These are phyloP conservation scores for Perca flavescens DNA, from an alignment of 2,113 vertebrate species.

Conservation along the genomic window DNA sequence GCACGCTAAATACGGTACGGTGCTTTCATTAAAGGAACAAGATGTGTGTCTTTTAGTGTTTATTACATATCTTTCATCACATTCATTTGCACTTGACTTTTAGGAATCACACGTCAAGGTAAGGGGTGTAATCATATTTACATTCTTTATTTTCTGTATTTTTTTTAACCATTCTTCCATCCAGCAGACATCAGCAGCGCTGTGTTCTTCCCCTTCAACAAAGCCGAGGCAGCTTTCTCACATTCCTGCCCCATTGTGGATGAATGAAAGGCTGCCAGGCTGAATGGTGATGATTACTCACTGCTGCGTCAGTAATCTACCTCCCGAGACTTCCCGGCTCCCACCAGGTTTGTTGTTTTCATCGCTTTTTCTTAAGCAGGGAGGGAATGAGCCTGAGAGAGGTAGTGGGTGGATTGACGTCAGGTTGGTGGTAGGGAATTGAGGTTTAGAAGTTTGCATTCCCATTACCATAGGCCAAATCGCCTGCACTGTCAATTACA, in stretches of 20 bases:
- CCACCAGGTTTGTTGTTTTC: slow-evolving; percentile 19
- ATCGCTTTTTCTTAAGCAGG: slow-evolving; percentile 1
- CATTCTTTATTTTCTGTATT: background rate
- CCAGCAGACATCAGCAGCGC: background rate
- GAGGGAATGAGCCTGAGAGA: background rate
- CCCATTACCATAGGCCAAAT: slow-evolving; percentile 21
- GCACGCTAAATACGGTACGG: too few relatives aligned
- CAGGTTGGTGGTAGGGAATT: background rate
- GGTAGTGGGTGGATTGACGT: background rate
- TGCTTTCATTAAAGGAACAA: background rate
- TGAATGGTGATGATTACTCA: slow-evolving; percentile 55
- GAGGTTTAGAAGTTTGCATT: slow-evolving; percentile 32
- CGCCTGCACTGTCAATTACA: slow-evolving; percentile 16
- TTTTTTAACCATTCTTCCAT: background rate
- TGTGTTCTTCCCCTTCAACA: background rate
- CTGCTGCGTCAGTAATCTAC: slow-evolving; percentile 25
- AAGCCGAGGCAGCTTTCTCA: background rate
- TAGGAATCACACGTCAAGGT: background rate
- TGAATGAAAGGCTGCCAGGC: slow-evolving; percentile 38
- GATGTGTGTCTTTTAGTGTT: background rate
- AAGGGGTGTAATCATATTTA: background rate
- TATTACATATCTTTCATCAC: slow-evolving; percentile 1
- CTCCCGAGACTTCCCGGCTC: slow-evolving; percentile 21
- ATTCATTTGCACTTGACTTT: slow-evolving; percentile 6
- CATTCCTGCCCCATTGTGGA: background rate